A percentile compares a stretch with the other conserved stretches of the same genome.
Conservation (phyloP, 92 coral and sea anemone genomes). For the Actinernus sp. region DNA sequence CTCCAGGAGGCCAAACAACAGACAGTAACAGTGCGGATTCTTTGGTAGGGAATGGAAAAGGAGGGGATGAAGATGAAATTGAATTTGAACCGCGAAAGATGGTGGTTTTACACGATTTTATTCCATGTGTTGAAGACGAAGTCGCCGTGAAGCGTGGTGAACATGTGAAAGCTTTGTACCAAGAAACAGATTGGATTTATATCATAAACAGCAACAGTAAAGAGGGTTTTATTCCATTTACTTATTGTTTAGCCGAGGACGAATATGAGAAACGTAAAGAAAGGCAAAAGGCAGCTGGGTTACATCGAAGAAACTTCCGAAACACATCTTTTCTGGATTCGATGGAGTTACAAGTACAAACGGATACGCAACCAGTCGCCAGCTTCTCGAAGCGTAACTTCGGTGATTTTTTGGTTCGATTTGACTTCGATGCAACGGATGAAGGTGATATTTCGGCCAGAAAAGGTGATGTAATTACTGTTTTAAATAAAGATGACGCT, state of each 20-base stretch:
- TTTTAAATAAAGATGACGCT: slow-evolving; percentile 89
- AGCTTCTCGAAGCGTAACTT: slow-evolving; percentile 72
- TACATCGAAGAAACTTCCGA: slow-evolving; percentile 52
- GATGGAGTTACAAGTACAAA: slow-evolving; percentile 16
- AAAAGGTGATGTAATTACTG: slow-evolving; percentile 84
- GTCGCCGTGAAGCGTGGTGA: slow-evolving; percentile 89
- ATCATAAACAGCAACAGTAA: slow-evolving; percentile 77
- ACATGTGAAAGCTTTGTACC: slow-evolving; percentile 91
- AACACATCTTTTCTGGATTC: slow-evolving; percentile 60
- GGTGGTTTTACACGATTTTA: slow-evolving; percentile 94
- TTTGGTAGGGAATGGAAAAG: slow-evolving; percentile 41
- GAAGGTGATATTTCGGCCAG: slow-evolving; percentile 83
- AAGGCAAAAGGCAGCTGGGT: slow-evolving; percentile 46
- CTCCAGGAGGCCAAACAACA: slow-evolving; percentile 55
- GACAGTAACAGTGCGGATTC: slow-evolving; percentile 74
- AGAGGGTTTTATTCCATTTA: slow-evolving; percentile 95
- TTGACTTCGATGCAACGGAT: slow-evolving; percentile 85
- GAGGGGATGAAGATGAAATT: slow-evolving; percentile 57
- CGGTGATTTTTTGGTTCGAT: slow-evolving; percentile 84
- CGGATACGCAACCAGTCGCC: slow-evolving; percentile 31
- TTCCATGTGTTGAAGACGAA: slow-evolving; percentile 97
- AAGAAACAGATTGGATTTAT: slow-evolving; percentile 94
- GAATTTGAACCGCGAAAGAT: slow-evolving; percentile 92
- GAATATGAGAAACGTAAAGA: slow-evolving; percentile 83
- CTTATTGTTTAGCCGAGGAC: slow-evolving; percentile 83